These are phyloP conservation scores for Parazoanthus atlanticus DNA, from an alignment of 92 coral and sea anemone species.

Conservation along the genomic window DNA sequence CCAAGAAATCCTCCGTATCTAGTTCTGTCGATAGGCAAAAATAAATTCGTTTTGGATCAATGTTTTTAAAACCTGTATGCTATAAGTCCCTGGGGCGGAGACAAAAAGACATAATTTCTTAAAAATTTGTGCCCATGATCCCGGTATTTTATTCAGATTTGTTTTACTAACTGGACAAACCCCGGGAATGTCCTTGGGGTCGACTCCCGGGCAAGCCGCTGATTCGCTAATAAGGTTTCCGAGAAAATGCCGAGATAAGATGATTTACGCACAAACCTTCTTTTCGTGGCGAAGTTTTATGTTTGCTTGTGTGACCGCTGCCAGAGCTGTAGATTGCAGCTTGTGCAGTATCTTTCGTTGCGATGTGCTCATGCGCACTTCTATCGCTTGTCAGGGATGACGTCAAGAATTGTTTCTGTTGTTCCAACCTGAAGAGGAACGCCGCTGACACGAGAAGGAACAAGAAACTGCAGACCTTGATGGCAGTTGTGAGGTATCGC, in stretches of 20 bases:
- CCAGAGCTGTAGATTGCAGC: conserved; percentile 5
- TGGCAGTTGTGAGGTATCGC: conserved; percentile 24
- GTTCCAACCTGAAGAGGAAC: conserved; percentile 29
- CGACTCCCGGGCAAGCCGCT: too few species aligned
- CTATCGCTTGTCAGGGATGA: background rate
- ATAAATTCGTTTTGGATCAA: background rate
- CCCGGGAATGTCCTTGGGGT: too few species aligned
- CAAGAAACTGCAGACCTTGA: conserved; percentile 21
- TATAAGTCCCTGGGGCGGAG: too few species aligned
- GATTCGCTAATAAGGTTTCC: too few species aligned
- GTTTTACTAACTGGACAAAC: too few species aligned
- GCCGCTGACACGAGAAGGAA: conserved; percentile 25
- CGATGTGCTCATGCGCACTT: background rate
- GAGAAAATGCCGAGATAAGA: background rate
- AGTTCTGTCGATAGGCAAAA: background rate
- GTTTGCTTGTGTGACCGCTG: conserved; percentile 24
- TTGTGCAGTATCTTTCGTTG: background rate
- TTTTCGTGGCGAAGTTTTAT: background rate
- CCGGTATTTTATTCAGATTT: too few species aligned
- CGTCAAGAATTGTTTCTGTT: conserved; percentile 14
- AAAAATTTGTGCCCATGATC: too few species aligned
- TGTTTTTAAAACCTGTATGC: too few species aligned
- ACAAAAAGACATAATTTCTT: too few species aligned
- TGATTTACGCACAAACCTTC: background rate
- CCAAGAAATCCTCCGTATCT: conserved; percentile 22